A percentile compares a stretch with the other conserved stretches of the same genome.
Conservation (phyloP, 2,888 invertebrate genomes). For the Chrysina gloriosa region DNA sequence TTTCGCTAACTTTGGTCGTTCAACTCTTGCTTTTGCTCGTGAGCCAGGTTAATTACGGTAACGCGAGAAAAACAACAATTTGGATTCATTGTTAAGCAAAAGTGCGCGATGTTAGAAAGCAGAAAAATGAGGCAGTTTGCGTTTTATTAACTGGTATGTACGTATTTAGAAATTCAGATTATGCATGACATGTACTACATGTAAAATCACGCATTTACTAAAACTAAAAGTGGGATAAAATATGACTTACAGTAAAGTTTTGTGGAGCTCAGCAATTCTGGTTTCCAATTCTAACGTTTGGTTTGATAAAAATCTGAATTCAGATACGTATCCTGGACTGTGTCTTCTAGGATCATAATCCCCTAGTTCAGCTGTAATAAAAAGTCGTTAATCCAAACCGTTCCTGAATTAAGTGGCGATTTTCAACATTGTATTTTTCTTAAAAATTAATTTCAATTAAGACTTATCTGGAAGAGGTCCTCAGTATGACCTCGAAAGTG, state of each 20-base stretch:
- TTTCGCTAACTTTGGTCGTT: background rate
- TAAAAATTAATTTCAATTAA: too few species aligned
- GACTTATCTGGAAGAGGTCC: too few species aligned
- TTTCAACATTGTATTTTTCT: too few species aligned
- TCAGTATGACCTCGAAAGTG: too few species aligned
- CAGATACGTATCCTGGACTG: constrained; percentile 91
- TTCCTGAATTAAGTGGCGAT: too few species aligned
- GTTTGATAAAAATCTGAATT: constrained; percentile 92
- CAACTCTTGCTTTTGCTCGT: background rate
- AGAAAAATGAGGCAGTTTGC: background rate
- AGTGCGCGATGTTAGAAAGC: background rate
- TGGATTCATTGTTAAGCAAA: background rate
- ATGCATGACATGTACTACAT: too few species aligned
- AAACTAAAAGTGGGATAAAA: background rate
- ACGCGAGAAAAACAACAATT: background rate
- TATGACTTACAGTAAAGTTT: constrained; percentile 81
- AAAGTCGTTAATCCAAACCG: background rate
- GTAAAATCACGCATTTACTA: background rate
- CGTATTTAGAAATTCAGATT: too few species aligned
- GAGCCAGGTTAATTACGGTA: background rate
- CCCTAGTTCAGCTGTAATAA: constrained; percentile 87
- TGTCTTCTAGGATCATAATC: constrained; percentile 93
- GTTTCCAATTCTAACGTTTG: constrained; percentile 92
- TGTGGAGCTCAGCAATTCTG: constrained; percentile 88
- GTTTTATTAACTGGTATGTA: background rate